Conservation (phyloP, 92 coral and sea anemone species). For the Epizoanthus scotinus region DNA sequence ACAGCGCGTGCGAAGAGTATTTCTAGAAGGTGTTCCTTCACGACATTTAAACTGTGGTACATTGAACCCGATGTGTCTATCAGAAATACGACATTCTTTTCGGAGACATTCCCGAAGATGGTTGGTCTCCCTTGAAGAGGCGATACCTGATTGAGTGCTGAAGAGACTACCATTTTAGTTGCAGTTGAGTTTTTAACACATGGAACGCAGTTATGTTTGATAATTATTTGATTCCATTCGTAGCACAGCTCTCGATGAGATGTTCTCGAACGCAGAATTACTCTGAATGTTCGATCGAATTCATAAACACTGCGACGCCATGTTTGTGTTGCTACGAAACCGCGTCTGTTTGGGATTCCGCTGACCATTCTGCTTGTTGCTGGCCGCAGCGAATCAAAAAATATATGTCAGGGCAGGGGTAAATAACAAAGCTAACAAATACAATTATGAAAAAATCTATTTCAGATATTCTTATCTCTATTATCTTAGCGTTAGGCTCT, state of each 20-base stretch:
- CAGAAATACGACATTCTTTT: slow-evolving; percentile 81
- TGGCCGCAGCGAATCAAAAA: background rate
- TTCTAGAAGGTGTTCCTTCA: slow-evolving; percentile 87
- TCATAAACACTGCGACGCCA: slow-evolving; percentile 39
- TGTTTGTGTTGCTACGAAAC: slow-evolving; percentile 45
- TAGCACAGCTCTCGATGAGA: slow-evolving; percentile 16
- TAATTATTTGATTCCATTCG: background rate
- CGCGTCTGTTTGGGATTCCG: slow-evolving; percentile 14
- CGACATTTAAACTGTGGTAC: slow-evolving; percentile 87
- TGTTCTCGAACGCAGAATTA: slow-evolving; percentile 17
- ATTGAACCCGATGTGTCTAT: slow-evolving; percentile 96
- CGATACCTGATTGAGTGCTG: slow-evolving; percentile 59
- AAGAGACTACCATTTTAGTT: slow-evolving; percentile 66
- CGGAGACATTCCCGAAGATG: slow-evolving; percentile 88
- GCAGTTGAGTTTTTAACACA: background rate
- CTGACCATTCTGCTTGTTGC: slow-evolving; percentile 4
- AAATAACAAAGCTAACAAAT: no score
- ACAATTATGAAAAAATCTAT: background rate
- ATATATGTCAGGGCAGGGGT: background rate
- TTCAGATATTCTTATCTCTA: background rate
- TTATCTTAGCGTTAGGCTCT: no score
- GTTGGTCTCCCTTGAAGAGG: slow-evolving; percentile 74
- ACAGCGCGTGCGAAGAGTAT: slow-evolving; percentile 82
- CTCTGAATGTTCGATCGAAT: slow-evolving; percentile 11
- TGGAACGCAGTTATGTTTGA: background rate